Evolutionary conservation across 2,113 vertebrate genomes (phyloP).

Genomic region (Protobothrops mucrosquamatus): DNA sequence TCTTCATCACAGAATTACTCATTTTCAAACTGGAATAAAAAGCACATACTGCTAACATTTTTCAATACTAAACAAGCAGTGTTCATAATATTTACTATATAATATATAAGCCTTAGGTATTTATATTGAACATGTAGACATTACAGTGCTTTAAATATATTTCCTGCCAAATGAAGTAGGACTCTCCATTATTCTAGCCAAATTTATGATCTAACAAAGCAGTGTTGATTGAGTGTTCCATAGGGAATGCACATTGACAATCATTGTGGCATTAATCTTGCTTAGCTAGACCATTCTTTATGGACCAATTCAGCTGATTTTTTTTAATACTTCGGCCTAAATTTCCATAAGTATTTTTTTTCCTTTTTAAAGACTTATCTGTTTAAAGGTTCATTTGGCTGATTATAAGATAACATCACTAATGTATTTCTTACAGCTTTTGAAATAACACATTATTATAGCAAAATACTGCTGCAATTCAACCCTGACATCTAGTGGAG

Average conservation of each 20-base stretch:
- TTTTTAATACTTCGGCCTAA: neutral
- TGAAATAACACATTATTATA: neutral
- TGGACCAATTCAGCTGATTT: neutral
- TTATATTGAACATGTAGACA: neutral
- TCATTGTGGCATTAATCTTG: neutral
- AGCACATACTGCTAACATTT: neutral
- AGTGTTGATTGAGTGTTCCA: neutral
- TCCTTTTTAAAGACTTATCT: neutral
- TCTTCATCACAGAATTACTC: neutral
- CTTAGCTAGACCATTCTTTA: neutral
- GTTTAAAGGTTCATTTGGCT: neutral
- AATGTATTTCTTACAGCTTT: neutral
- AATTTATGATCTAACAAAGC: neutral
- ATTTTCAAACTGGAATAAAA: accelerated
- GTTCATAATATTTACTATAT: neutral
- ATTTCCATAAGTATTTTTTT: neutral
- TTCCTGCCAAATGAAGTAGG: neutral
- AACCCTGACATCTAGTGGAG: constrained; percentile 69
- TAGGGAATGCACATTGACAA: neutral
- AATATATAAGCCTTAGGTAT: neutral
- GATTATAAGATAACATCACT: neutral
- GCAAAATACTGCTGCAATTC: neutral
- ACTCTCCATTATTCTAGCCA: accelerated
- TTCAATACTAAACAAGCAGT: neutral
- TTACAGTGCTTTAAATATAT: neutral